Evolutionary conservation across 2,888 invertebrate species (phyloP).

Genomic region (Cylindroiulus punctatus): DNA sequence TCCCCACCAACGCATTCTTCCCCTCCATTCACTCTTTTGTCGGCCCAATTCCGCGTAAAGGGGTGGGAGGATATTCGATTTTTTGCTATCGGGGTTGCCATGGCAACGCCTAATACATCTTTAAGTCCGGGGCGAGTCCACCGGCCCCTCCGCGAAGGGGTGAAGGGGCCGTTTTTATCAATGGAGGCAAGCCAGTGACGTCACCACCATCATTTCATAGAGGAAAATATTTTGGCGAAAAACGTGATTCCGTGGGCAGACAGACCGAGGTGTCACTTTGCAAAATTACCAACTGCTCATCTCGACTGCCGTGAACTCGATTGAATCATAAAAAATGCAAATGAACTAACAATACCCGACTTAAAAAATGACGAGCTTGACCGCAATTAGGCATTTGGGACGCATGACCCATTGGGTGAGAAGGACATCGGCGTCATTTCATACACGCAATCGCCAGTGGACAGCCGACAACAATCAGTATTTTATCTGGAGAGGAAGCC

Average conservation of each 20-base stretch:
- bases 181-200: background rate
- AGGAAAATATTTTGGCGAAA: background rate
- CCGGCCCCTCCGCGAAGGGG: background rate
- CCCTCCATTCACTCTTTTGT: slow-evolving; percentile 25
- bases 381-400: background rate
- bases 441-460: too few species aligned
- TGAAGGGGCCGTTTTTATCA: background rate
- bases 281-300: background rate
- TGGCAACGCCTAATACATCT: slow-evolving; percentile 16
- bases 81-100: background rate
- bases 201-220: background rate
- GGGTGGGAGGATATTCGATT: background rate
- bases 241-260: background rate
- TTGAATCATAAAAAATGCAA: background rate
- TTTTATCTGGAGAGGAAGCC: too few species aligned
- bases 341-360: background rate
- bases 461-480: too few species aligned
- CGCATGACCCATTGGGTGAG: background rate
- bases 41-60: background rate
- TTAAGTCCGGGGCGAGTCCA: background rate
- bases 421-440: too few species aligned
- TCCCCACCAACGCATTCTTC: background rate
- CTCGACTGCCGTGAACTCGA: slow-evolving; percentile 16
- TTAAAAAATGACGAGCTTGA: background rate
- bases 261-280: background rate